Evolutionary conservation across 2,113 vertebrate species (phyloP), one percentile per base, ranked within the genome.

Genomic region (Sylvilagus bachmani): DNA sequence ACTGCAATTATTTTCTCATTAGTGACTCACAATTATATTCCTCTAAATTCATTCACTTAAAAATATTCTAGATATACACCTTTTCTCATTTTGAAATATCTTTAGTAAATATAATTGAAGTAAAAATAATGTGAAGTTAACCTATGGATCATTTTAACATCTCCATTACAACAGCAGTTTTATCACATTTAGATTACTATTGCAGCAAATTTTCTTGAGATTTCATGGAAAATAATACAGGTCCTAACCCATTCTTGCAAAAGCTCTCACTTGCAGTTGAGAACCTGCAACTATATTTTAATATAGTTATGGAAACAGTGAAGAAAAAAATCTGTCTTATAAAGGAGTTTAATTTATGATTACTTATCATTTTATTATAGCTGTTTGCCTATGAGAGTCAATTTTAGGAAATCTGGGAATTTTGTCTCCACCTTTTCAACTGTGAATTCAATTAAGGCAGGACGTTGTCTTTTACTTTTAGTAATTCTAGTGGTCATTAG

Each of bases 41-140:
- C 61, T 77, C 67, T 61, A 69, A 81, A 14, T 22, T 85, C 10
- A 70, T 29, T 86, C 51, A 82, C 36, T 89, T 81, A 62, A 94
- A 95, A 95, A 84, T 94, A 36, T 31, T 91, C 91, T 51, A 49
- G 64, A 89, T 58, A 77, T 8, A 94, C 12, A 8, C 73, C 67
- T 92, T 88, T 85, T 55, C 55, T 69, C 38, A 53, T 29, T 67
- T 89, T 74, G 12, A 66, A 11, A 74, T 53, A 85, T 16, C 7
- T 64, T 94, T 27, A 92, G 73, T 31, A 94, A 69, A 88, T 69
- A 79, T 55, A 82, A 92, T 5, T 66, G 31, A 96, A 97, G 16
- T 74, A 36, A 93, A 94, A 90, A 64, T 64, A 90, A 64, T 64
- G 77, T 66, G 31, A 94, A 84, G 82, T 69, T 95, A 93, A 77